Conservation (phyloP, 2,888 invertebrate species). For the Hirtodrosophila confusa region DNA sequence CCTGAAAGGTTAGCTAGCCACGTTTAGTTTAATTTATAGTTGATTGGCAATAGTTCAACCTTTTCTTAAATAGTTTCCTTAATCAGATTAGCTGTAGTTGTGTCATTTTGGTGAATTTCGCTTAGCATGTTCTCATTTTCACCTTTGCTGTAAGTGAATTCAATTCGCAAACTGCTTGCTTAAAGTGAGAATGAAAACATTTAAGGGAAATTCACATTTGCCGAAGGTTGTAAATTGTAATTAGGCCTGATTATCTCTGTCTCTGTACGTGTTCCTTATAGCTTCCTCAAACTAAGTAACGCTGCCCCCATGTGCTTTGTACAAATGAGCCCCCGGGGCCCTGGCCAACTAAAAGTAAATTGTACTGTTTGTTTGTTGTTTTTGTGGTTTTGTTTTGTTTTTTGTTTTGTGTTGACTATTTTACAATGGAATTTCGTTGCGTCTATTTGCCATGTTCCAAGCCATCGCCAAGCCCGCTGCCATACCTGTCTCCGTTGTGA, state of each 20-base stretch:
- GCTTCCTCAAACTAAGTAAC: slow-evolving; percentile 55
- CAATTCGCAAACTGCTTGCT: too few relatives aligned
- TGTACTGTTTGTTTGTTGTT: slow-evolving; percentile 58
- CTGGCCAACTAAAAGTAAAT: slow-evolving; percentile 65
- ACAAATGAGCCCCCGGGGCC: slow-evolving; percentile 34
- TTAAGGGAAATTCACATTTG: too few relatives aligned
- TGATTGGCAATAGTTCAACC: neutral
- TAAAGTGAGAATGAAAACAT: too few relatives aligned
- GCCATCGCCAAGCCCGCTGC: slow-evolving; percentile 35
- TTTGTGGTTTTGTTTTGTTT: slow-evolving; percentile 16
- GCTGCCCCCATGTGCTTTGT: slow-evolving; percentile 55
- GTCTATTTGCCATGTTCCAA: slow-evolving; percentile 65
- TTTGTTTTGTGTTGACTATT: slow-evolving; percentile 27
- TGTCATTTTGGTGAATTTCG: too few relatives aligned
- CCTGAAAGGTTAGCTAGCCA: neutral
- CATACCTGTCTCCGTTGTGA: slow-evolving; percentile 13
- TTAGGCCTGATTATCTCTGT: too few relatives aligned
- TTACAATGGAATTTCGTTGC: slow-evolving; percentile 64
- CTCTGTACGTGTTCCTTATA: neutral
- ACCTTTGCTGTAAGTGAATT: too few relatives aligned
- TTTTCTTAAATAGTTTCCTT: neutral
- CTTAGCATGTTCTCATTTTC: too few relatives aligned
- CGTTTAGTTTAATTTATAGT: neutral
- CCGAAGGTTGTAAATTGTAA: too few relatives aligned
- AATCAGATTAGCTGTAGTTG: neutral